Conservation (phyloP, 2,888 invertebrate species). For the Leptopilina myrica region DNA sequence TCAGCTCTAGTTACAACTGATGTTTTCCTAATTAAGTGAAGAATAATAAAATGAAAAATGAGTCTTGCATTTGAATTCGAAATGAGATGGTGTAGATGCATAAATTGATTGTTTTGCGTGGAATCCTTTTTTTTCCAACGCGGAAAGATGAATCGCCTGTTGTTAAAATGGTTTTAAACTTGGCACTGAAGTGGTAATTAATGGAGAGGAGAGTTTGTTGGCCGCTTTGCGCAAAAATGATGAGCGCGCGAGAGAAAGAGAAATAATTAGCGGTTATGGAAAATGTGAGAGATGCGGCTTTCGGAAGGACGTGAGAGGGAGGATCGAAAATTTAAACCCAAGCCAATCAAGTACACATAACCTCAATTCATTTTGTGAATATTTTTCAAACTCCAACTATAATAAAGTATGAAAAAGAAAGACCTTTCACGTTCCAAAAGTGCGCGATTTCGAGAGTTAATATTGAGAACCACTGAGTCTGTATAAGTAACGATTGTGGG, state of each 20-base stretch:
- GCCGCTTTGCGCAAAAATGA: conserved; percentile 22
- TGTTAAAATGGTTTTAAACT: conserved; percentile 17
- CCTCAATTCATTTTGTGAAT: conserved; percentile 17
- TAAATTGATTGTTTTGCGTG: conserved; percentile 19
- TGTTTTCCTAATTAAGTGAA: conserved; percentile 18
- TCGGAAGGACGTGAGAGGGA: conserved; percentile 39
- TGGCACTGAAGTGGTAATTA: conserved; percentile 27
- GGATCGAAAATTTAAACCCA: conserved; percentile 48
- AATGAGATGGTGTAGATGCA: not conserved
- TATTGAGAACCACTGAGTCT: conserved; percentile 62
- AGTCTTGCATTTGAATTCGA: not conserved
- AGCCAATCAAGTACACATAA: conserved; percentile 38
- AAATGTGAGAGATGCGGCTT: conserved; percentile 37
- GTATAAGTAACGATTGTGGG: conserved; percentile 67
- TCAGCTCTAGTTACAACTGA: not conserved
- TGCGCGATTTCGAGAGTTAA: no score
- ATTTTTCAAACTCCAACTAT: not conserved
- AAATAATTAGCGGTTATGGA: conserved; percentile 35
- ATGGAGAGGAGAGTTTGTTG: not conserved
- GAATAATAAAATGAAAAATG: conserved; percentile 31
- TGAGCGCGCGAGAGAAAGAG: conserved; percentile 1
- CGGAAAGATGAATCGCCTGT: conserved; percentile 18
- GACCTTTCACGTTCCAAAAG: no score
- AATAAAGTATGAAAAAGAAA: no score
- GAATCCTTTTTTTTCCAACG: not conserved